These are phyloP conservation scores for Dryas iulia DNA, from an alignment of 1,140 invertebrate genomes.

Conservation along the genomic window DNA sequence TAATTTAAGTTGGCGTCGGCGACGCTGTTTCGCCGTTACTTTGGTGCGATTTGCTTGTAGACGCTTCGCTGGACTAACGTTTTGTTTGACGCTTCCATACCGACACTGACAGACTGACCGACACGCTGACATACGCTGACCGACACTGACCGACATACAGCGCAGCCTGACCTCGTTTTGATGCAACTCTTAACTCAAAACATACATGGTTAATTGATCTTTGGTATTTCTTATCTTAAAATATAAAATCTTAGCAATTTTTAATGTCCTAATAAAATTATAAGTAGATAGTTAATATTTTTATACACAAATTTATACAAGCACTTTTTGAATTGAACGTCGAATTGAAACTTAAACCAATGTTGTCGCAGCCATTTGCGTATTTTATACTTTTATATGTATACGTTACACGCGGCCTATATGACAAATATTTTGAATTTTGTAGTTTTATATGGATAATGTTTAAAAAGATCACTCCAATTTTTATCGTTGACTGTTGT, in stretches of 20 bases:
- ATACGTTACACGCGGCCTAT: background rate
- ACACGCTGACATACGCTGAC: background rate
- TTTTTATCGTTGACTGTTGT: background rate
- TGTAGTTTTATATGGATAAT: background rate
- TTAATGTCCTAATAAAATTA: background rate
- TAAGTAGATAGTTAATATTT: background rate
- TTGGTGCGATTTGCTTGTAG: constrained; percentile 41
- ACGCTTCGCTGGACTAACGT: constrained; percentile 17
- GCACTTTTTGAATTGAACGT: background rate
- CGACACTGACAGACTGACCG: background rate
- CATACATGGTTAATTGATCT: background rate
- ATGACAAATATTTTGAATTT: background rate
- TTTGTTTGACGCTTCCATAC: constrained; percentile 4
- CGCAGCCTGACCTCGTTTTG: background rate
- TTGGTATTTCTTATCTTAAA: background rate
- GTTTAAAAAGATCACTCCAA: background rate
- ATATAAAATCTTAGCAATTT: background rate
- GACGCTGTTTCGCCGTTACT: constrained; percentile 19
- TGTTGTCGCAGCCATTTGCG: background rate
- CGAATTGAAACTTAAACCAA: background rate
- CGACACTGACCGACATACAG: background rate
- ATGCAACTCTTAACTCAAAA: background rate
- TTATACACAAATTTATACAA: background rate
- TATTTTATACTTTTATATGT: background rate
- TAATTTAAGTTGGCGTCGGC: constrained; percentile 36